phyloP scores from a whole-genome alignment of 2,888 invertebrate genomes.

The Drymonia ruficornis region DNA sequence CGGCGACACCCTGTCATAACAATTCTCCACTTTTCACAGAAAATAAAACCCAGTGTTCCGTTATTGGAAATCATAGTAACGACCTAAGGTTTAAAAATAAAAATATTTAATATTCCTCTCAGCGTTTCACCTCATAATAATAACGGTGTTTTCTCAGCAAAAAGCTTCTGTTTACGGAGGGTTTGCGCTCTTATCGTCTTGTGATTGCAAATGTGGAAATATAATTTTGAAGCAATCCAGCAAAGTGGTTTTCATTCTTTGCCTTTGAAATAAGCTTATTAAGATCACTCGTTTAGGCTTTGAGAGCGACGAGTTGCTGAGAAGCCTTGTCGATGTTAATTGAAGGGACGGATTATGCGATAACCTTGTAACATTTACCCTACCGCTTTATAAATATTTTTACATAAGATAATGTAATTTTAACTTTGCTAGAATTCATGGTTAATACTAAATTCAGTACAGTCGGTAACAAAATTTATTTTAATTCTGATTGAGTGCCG shows the following conservation, averaged over 20 bases:
- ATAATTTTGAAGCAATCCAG: slow-evolving; percentile 32
- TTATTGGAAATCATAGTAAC: not conserved
- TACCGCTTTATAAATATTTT: not conserved
- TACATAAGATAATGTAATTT: not conserved
- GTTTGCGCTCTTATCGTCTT: slow-evolving; percentile 23
- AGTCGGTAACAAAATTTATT: too few relatives aligned
- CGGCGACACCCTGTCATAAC: not conserved
- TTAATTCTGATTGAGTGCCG: too few relatives aligned
- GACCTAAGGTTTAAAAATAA: not conserved
- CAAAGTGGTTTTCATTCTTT: slow-evolving; percentile 30
- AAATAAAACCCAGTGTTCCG: not conserved
- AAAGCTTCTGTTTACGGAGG: slow-evolving; percentile 13
- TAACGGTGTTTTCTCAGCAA: not conserved
- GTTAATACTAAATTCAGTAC: too few relatives aligned
- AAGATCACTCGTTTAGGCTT: slow-evolving; percentile 26
- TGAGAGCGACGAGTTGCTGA: slow-evolving; percentile 13
- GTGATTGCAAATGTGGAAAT: slow-evolving; percentile 25
- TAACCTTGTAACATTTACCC: not conserved
- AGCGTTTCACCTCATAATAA: not conserved
- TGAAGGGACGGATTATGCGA: slow-evolving; percentile 5
- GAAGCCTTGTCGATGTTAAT: slow-evolving; percentile 13
- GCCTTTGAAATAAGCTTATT: slow-evolving; percentile 26
- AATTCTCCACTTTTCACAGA: not conserved
- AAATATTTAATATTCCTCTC: not conserved
- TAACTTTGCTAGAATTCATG: not conserved